phyloP scores from a whole-genome alignment of 1,140 invertebrate genomes.

The Atopsyche davidsoni region DNA sequence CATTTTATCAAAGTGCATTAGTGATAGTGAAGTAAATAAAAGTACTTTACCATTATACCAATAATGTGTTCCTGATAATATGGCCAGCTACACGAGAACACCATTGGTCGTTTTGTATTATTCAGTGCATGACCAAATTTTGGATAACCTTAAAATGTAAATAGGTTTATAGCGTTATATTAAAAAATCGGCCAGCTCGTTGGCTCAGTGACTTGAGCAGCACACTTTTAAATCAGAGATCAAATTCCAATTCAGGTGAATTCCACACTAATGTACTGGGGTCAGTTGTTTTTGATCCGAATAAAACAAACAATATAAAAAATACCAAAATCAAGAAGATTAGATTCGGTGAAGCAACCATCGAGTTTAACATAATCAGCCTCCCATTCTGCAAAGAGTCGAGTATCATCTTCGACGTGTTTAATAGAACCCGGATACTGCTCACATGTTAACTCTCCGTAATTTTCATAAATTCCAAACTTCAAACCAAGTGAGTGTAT shows the following conservation, averaged over 20 bases:
- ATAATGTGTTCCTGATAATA: slow-evolving; percentile 52
- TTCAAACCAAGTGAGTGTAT: slow-evolving; percentile 69
- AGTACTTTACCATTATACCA: slow-evolving; percentile 18
- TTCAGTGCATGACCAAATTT: slow-evolving; percentile 63
- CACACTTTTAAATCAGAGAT: no score
- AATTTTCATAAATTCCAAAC: slow-evolving; percentile 81
- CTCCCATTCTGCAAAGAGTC: slow-evolving; percentile 76
- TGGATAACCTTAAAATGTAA: slow-evolving; percentile 52
- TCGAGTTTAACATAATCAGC: slow-evolving; percentile 82
- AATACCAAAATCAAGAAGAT: slow-evolving; percentile 36
- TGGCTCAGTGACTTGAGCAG: no score
- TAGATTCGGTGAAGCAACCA: slow-evolving; percentile 65
- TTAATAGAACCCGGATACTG: slow-evolving; percentile 73
- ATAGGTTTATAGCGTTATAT: slow-evolving; percentile 3
- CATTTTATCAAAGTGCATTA: no score
- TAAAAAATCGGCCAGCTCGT: no score
- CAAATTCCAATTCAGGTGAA: no score
- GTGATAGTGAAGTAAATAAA: slow-evolving; percentile 1
- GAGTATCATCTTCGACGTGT: slow-evolving; percentile 62
- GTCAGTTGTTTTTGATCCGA: no score
- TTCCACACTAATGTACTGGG: no score
- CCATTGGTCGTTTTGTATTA: slow-evolving; percentile 66
- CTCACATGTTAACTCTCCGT: slow-evolving; percentile 69
- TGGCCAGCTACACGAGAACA: slow-evolving; percentile 80
- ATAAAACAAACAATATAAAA: slow-evolving; percentile 7